Evolutionary conservation across 2,888 invertebrate genomes (phyloP).

Genomic region (Melinaea marsaeus): DNA sequence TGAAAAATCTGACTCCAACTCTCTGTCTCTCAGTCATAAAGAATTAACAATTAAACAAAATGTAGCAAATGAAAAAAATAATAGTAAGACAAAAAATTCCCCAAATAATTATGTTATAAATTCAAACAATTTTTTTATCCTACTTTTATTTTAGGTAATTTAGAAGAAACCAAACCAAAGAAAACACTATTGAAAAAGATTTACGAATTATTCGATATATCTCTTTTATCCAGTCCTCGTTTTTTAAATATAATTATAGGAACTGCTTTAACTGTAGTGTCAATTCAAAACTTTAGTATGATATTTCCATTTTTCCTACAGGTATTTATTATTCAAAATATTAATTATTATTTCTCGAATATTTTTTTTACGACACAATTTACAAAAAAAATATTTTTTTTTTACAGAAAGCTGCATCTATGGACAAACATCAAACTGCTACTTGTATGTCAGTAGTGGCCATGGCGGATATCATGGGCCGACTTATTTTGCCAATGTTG

Average conservation of each 20-base stretch:
- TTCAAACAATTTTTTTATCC: conserved; percentile 2
- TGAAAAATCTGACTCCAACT: conserved; percentile 37
- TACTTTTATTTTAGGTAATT: conserved; percentile 42
- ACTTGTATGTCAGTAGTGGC: conserved; percentile 84
- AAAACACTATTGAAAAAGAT: conserved; percentile 51
- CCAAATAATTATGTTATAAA: neutral
- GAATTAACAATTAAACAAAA: conserved; percentile 42
- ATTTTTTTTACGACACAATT: neutral
- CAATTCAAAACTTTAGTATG: conserved; percentile 84
- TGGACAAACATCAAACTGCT: conserved; percentile 77
- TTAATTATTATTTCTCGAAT: neutral
- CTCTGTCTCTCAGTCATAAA: conserved; percentile 46
- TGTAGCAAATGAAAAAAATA: conserved; percentile 40
- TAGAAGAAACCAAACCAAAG: conserved; percentile 23
- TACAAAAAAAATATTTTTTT: conserved; percentile 14
- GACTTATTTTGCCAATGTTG: conserved; percentile 80
- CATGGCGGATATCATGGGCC: conserved; percentile 81
- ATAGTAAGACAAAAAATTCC: conserved; percentile 41
- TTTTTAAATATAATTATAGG: conserved; percentile 83
- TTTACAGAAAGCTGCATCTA: conserved; percentile 58
- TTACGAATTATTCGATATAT: conserved; percentile 78
- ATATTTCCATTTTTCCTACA: conserved; percentile 83
- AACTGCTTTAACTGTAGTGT: conserved; percentile 81
- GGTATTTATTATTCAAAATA: conserved; percentile 45
- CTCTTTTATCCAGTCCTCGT: conserved; percentile 78